These are phyloP conservation scores for Poecilus cupreus DNA, from an alignment of 2,888 invertebrate species.

Conservation along the genomic window DNA sequence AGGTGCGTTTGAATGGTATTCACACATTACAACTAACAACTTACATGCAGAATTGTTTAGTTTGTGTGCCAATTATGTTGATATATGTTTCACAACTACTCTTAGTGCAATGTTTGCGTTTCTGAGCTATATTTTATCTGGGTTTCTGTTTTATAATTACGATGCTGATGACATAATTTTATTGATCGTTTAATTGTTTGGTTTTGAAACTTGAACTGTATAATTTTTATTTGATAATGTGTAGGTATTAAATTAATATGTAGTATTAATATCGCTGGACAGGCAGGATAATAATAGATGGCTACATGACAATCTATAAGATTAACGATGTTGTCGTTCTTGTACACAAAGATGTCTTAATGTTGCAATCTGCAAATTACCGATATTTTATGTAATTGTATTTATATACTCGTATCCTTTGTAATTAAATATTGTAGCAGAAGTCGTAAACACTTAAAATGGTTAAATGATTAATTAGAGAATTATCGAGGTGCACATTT, in stretches of 20 bases:
- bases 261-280: neutral
- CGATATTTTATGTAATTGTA: neutral
- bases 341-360: neutral
- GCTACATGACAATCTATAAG: too few species aligned
- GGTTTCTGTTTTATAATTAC: neutral
- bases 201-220: neutral
- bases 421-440: too few species aligned
- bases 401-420: too few species aligned
- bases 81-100: neutral
- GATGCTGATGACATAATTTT: neutral
- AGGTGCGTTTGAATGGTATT: neutral
- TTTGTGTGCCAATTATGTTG: neutral
- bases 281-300: too few species aligned
- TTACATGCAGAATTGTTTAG: neutral
- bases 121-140: neutral
- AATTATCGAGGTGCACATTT: too few species aligned
- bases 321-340: too few species aligned
- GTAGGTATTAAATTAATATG: neutral
- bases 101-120: neutral
- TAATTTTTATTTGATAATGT: conserved; percentile 1
- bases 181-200: neutral
- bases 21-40: neutral
- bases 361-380: neutral
- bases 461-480: too few species aligned
- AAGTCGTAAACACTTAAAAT: too few species aligned